These are phyloP conservation scores for Gastrophysa polygoni DNA, from an alignment of 2,888 invertebrate species.

Conservation along the genomic window DNA sequence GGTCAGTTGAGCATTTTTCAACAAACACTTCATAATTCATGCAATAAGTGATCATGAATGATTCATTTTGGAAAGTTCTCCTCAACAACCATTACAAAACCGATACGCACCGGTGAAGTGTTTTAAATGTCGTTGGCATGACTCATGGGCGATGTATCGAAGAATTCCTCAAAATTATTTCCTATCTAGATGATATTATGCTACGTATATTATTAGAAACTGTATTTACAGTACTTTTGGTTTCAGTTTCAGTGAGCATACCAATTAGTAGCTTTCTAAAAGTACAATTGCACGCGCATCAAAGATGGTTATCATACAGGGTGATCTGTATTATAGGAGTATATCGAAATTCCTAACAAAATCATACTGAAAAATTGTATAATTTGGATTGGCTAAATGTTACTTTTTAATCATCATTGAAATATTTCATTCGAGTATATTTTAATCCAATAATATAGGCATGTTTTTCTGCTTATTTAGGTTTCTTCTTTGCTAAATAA, in stretches of 20 bases:
- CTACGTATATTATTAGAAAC: background rate
- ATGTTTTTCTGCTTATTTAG: conserved; percentile 39
- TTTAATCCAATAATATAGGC: conserved; percentile 18
- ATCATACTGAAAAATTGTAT: too few relatives aligned
- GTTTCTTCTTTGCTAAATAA: conserved; percentile 47
- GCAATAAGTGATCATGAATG: background rate
- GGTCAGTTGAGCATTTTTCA: background rate
- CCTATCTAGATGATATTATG: background rate
- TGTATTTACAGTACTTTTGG: conserved; percentile 1
- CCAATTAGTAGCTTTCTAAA: background rate
- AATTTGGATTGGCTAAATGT: too few relatives aligned
- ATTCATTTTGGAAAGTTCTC: background rate
- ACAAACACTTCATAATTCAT: background rate
- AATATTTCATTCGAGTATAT: background rate
- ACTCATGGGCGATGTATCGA: background rate
- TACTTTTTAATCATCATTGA: too few relatives aligned
- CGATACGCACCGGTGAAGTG: background rate
- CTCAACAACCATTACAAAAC: background rate
- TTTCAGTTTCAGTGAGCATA: background rate
- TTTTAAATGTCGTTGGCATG: background rate
- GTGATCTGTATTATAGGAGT: background rate
- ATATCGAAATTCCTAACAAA: too few relatives aligned
- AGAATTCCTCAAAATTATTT: background rate
- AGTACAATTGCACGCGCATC: background rate
- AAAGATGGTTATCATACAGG: background rate